These are phyloP conservation scores for Spodoptera exigua DNA, from an alignment of 2,888 invertebrate species.

Conservation along the genomic window DNA sequence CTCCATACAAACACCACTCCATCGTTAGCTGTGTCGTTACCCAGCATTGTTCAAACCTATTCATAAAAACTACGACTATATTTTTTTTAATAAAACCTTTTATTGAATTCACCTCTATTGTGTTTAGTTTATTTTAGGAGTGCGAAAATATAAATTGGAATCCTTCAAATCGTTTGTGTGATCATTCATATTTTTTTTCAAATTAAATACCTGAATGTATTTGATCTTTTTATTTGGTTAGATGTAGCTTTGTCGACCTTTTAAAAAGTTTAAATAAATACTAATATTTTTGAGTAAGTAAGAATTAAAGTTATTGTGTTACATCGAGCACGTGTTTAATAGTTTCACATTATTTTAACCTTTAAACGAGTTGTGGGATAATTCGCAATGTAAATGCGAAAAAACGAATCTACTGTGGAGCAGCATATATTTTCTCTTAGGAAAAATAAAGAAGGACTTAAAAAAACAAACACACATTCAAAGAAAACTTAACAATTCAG, in stretches of 20 bases:
- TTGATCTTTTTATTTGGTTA: background rate
- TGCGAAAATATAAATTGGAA: slow-evolving; percentile 32
- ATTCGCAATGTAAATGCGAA: no score
- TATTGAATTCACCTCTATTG: slow-evolving; percentile 42
- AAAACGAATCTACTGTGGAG: background rate
- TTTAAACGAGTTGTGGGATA: no score
- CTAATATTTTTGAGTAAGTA: no score
- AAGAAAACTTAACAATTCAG: slow-evolving; percentile 17
- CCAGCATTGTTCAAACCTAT: slow-evolving; percentile 57
- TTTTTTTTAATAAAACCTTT: slow-evolving; percentile 58
- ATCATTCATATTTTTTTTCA: slow-evolving; percentile 8
- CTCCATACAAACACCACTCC: slow-evolving; percentile 14
- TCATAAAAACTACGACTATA: slow-evolving; percentile 43
- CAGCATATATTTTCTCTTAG: background rate
- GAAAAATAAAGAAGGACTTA: background rate
- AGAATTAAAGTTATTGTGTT: no score
- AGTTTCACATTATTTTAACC: no score
- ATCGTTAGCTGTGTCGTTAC: slow-evolving; percentile 63
- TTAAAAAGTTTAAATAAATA: no score
- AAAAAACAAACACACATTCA: slow-evolving; percentile 17
- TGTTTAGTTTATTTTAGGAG: slow-evolving; percentile 34
- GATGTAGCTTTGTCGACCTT: background rate
- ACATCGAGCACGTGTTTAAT: no score
- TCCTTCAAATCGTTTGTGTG: slow-evolving; percentile 2
- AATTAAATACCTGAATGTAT: slow-evolving; percentile 1